phyloP scores from a whole-genome alignment of 2,888 invertebrate genomes.

The Eueremaeus valkanovi region DNA sequence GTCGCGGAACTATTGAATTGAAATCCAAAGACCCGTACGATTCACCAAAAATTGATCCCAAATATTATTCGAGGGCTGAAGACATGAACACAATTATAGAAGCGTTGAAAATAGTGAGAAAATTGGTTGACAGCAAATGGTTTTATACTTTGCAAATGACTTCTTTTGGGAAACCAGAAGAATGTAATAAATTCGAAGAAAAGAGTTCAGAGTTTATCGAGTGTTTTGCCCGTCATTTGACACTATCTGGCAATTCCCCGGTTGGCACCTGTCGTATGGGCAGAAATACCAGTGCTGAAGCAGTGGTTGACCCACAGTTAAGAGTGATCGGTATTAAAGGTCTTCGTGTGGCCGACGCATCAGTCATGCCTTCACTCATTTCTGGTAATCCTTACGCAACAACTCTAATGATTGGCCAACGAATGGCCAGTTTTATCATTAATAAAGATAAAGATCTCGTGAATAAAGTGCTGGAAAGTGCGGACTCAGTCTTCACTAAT shows the following conservation, averaged over 20 bases:
- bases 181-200: not conserved
- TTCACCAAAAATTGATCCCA: not conserved
- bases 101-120: not conserved
- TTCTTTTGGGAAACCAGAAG: not conserved
- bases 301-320: not conserved
- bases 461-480: no score
- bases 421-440: not conserved
- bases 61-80: not conserved
- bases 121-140: not conserved
- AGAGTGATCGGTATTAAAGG: not conserved
- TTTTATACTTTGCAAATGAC: not conserved
- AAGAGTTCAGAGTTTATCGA: not conserved
- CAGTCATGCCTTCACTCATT: not conserved
- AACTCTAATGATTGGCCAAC: not conserved
- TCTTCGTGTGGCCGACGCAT: constrained; percentile 21
- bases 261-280: constrained; percentile 8
- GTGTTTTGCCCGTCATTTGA: constrained; percentile 2
- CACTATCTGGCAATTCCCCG: not conserved
- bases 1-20: not conserved
- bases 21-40: not conserved
- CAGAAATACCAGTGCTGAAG: not conserved
- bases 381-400: not conserved
- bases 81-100: not conserved
- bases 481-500: no score
- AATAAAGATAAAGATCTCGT: not conserved